These are phyloP conservation scores for Ichneumoninae sp. DNA, from an alignment of 2,888 invertebrate species.

Conservation along the genomic window DNA sequence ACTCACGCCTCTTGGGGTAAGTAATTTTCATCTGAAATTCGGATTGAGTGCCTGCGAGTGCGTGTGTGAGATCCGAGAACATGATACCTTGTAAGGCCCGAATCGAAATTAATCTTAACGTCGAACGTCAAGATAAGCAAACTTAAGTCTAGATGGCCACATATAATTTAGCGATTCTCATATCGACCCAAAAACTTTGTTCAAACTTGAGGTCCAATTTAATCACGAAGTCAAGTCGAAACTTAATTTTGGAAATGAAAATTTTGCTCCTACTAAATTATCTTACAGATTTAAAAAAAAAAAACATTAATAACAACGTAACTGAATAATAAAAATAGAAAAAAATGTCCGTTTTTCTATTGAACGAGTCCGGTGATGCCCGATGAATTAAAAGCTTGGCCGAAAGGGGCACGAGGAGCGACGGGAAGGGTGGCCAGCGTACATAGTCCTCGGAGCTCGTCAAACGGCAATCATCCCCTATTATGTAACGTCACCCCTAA, in stretches of 20 bases:
- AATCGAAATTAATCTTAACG: not conserved
- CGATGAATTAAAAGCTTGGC: slow-evolving; percentile 75
- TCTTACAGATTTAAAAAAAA: not conserved
- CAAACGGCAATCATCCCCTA: slow-evolving; percentile 82
- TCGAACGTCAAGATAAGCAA: not conserved
- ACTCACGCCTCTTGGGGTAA: not conserved
- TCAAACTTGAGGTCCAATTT: not conserved
- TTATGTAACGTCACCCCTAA: slow-evolving; percentile 79
- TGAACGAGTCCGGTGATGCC: slow-evolving; percentile 31
- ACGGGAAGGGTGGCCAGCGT: slow-evolving; percentile 47
- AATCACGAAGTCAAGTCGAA: not conserved
- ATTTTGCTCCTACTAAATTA: not conserved
- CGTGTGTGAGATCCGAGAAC: not conserved
- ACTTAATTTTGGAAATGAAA: not conserved
- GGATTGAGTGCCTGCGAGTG: not conserved
- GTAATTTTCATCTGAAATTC: not conserved
- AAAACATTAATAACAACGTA: not conserved
- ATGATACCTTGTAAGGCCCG: not conserved
- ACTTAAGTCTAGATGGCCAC: not conserved
- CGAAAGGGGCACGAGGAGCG: slow-evolving; percentile 70
- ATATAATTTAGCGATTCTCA: not conserved
- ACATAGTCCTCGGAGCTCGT: slow-evolving; percentile 68
- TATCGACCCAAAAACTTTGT: not conserved
- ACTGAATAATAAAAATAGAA: not conserved
- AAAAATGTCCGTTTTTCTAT: slow-evolving; percentile 18